Evolutionary conservation across 2,113 vertebrate genomes (phyloP).

Genomic region (Ovibos moschatus): DNA sequence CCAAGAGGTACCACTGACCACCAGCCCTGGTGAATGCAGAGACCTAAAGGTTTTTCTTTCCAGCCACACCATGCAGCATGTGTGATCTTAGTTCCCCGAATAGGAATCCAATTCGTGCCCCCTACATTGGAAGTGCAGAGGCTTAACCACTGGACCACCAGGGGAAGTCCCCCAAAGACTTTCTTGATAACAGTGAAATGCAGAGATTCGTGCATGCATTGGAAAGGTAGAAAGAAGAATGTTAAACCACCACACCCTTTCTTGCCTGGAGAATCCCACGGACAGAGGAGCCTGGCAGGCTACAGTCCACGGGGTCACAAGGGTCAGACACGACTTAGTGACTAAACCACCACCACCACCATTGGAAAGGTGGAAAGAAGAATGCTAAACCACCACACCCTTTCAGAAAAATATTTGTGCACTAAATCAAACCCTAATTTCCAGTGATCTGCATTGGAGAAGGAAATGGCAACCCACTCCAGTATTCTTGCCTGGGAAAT

Average conservation of each 20-base stretch:
- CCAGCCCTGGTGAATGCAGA: neutral
- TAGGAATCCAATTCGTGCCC: neutral
- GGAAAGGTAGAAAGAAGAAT: neutral
- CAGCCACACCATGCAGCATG: neutral
- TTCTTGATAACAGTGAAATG: neutral
- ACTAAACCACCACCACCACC: neutral
- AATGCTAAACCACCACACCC: neutral
- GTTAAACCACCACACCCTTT: neutral
- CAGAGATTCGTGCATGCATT: fast-evolving
- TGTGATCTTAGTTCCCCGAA: neutral
- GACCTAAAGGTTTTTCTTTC: neutral
- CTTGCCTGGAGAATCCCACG: neutral
- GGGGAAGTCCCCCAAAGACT: neutral
- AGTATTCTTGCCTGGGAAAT: neutral
- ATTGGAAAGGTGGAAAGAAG: neutral
- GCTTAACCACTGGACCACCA: neutral
- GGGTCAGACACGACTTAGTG: fast-evolving
- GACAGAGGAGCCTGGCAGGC: neutral
- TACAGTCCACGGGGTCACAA: neutral
- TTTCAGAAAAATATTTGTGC: neutral
- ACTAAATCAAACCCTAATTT: neutral
- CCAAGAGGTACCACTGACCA: neutral
- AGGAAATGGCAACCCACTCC: neutral
- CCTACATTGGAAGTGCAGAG: neutral
- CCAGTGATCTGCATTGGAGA: neutral